Evolutionary conservation across 2,113 vertebrate species (phyloP).

Genomic region (Myxocyprinus asiaticus): DNA sequence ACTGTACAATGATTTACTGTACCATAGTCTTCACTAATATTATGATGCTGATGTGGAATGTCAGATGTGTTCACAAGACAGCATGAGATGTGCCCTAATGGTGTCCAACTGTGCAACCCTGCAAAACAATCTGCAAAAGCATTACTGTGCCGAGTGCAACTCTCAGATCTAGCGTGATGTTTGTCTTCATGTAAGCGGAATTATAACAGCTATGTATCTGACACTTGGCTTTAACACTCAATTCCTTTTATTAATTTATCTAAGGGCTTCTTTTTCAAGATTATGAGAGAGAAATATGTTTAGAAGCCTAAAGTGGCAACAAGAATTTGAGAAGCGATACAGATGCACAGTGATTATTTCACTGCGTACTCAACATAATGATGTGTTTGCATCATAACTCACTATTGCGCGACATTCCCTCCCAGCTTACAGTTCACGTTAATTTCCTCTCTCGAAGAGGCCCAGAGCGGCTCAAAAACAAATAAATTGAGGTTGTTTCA

Average conservation of each 20-base stretch:
- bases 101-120: not conserved
- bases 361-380: constrained; percentile 40
- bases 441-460: constrained; percentile 42
- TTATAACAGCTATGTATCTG: not conserved
- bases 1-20: too few species aligned
- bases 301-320: constrained; percentile 15
- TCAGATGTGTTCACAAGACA: not conserved
- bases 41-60: too few species aligned
- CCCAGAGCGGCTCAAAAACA: constrained; percentile 31
- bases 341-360: constrained; percentile 29
- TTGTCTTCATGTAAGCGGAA: not conserved
- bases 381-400: constrained; percentile 50
- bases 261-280: not conserved
- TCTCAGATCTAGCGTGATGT: constrained; percentile 24
- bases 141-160: not conserved
- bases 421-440: constrained; percentile 5
- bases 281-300: constrained; percentile 14
- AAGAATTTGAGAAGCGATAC: not conserved
- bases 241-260: constrained; percentile 2
- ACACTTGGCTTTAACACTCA: not conserved
- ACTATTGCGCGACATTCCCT: constrained; percentile 22
- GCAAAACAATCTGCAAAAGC: not conserved
- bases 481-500: constrained; percentile 33
- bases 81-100: not conserved
- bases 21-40: too few species aligned